Base-by-base conservation (phyloP, 2,888 invertebrate genomes). In the Parthenolecanium corni region DNA sequence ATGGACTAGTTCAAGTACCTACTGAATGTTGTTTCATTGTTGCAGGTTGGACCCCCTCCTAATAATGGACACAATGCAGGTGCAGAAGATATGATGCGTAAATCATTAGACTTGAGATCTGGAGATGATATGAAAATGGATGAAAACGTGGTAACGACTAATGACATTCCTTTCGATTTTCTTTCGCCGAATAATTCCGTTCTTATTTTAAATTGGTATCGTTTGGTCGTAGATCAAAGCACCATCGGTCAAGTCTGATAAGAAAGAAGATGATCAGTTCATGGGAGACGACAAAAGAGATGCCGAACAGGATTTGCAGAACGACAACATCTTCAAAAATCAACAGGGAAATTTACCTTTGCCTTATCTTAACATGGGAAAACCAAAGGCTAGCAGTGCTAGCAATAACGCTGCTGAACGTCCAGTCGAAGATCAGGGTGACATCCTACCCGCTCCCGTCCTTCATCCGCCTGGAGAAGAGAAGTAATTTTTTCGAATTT, bases 231-330 rank as follows among this genome's bases (percentile, higher is more conserved):
- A 52, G 52, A 52, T 52, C 14, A 52, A 52, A 31, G 52, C 52
- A 9, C 52, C 52, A 31, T 6, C n/a, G n/a, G n/a, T n/a, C n/a
- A n/a, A n/a, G n/a, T n/a, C n/a, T 12, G 52, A 52, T 52, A 52
- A 52, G 18, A 52, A 52, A 31, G 38, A 18, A 18, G 36, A 52
- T 9, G 16, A 4, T 16, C n/a, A 44, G 5, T 14, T 44, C 6
- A 44, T 16, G 4, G 44, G 44, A 4, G n/a, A 44, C 4, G 44
- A 44, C 3, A 44, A 44, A 14, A 44, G 18, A 44, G 44, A 4
- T 14, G 6, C 5, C n/a, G 44, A 18, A 44, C 4, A 16, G 4
- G 51, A 51, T 31, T 31, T 31, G 5, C n/a, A 5, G 21, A 52
- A 52, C 16, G 52, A 16, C 9, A 23, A 40, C 38, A 53, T 40